phyloP scores from a whole-genome alignment of 2,113 vertebrate genomes.

The Dendropsophus ebraccatus region DNA sequence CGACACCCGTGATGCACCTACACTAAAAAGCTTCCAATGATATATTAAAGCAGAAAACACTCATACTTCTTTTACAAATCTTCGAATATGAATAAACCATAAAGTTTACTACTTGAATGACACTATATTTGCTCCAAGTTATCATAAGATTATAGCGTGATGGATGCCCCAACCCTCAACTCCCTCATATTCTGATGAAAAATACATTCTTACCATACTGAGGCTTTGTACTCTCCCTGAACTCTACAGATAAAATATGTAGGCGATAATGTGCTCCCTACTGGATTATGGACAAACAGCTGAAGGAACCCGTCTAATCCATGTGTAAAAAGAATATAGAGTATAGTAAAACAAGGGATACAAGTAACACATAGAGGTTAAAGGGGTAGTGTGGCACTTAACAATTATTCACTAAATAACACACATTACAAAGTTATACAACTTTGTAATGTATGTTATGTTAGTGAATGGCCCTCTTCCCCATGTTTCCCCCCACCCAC shows the following conservation, averaged over 20 bases:
- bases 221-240: background rate
- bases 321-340: background rate
- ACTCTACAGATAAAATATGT: constrained; percentile 12
- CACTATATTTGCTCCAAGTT: background rate
- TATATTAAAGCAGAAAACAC: background rate
- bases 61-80: background rate
- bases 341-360: background rate
- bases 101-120: background rate
- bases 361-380: background rate
- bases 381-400: too few relatives aligned
- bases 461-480: too few relatives aligned
- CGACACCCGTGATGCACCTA: background rate
- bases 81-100: background rate
- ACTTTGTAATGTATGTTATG: too few relatives aligned
- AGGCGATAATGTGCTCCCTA: background rate
- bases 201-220: background rate
- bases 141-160: background rate
- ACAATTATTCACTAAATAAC: too few relatives aligned
- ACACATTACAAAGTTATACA: too few relatives aligned
- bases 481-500: too few relatives aligned
- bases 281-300: background rate
- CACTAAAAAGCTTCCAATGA: background rate
- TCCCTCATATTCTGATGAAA: background rate
- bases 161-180: background rate
- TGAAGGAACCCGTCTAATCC: background rate